Evolutionary conservation across 2,797 vertebrate species (phyloP).

Genomic region (Acanthurus lineatus): DNA sequence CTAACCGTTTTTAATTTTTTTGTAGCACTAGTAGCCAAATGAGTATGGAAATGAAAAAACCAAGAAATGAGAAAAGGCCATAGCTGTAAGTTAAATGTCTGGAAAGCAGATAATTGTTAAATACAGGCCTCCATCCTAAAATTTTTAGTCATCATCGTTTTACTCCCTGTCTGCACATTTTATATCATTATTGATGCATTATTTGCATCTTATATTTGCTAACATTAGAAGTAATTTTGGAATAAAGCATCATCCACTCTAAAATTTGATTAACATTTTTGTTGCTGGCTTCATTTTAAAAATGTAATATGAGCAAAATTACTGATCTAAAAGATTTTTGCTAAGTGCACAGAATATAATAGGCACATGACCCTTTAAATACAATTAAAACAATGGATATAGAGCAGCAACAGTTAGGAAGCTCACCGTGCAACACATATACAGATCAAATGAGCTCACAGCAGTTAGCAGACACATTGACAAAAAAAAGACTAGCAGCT

Average conservation of each 20-base stretch:
- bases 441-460: conserved; percentile 11
- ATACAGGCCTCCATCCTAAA: background rate
- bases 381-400: background rate
- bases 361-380: conserved; percentile 13
- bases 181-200: background rate
- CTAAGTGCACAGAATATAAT: conserved; percentile 6
- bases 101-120: background rate
- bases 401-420: background rate
- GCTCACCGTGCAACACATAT: background rate
- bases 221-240: background rate
- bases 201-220: conserved; percentile 2
- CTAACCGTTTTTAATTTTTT: background rate
- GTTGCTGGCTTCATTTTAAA: conserved; percentile 6
- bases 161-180: background rate
- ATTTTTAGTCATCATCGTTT: background rate
- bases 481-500: conserved; percentile 12
- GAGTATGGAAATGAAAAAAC: background rate
- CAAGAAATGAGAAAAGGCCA: background rate
- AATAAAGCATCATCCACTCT: background rate
- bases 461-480: conserved; percentile 12
- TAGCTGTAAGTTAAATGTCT: background rate
- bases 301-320: background rate
- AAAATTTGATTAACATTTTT: conserved; percentile 13
- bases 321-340: background rate
- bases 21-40: background rate